Conservation (phyloP, 2,113 vertebrate genomes). For the Rhea americana region DNA sequence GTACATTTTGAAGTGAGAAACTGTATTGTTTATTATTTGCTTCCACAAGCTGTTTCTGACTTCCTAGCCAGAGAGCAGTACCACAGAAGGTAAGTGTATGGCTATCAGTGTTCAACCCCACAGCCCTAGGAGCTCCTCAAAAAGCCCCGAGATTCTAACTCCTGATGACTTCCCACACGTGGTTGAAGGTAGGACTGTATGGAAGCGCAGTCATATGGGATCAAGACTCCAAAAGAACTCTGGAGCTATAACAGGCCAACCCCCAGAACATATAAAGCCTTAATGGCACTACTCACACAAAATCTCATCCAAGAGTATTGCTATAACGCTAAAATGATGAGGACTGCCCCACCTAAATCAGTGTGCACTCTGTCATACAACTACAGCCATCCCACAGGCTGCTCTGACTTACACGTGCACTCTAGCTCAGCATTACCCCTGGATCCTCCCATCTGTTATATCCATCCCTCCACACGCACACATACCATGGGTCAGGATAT, state of each 20-base stretch:
- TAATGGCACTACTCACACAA: neutral
- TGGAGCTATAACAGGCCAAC: neutral
- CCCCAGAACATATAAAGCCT: neutral
- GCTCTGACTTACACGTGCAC: neutral
- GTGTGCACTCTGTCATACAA: rapidly evolving
- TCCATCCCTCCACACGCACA: neutral
- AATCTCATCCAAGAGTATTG: neutral
- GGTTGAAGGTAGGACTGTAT: neutral
- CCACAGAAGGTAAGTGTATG: neutral
- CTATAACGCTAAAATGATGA: neutral
- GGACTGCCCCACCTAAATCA: neutral
- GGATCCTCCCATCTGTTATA: neutral
- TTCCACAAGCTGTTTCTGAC: neutral
- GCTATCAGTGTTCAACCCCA: neutral
- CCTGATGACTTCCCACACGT: neutral
- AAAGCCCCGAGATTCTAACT: neutral
- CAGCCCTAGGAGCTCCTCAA: neutral
- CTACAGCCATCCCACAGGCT: neutral
- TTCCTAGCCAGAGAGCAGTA: neutral
- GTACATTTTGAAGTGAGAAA: neutral
- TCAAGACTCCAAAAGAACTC: too few species aligned
- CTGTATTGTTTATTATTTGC: neutral
- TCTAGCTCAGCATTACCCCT: neutral
- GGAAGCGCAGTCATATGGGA: neutral
- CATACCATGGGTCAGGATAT: neutral